A percentile compares a stretch with the other conserved stretches of the same genome.
phyloP scores from a whole-genome alignment of 2,797 vertebrate species.

The Cetoscarus ocellatus region DNA sequence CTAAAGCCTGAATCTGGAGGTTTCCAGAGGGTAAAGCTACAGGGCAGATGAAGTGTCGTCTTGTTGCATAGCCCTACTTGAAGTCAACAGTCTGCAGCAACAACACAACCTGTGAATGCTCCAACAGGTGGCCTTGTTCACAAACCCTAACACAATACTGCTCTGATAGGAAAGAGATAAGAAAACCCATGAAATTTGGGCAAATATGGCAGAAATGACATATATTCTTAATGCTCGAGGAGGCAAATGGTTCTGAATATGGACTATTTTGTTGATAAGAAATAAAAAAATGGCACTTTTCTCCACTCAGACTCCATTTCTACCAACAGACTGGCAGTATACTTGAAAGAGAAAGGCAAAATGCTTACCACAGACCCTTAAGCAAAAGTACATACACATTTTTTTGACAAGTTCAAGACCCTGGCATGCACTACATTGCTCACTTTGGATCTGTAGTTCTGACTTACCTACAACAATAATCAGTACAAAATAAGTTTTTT shows the following conservation, averaged over 20 bases:
- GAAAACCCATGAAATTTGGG: conserved; percentile 41
- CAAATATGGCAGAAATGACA: conserved; percentile 53
- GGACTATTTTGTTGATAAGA: conserved; percentile 27
- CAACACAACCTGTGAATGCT: conserved; percentile 64
- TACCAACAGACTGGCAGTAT: conserved; percentile 69
- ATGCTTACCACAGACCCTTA: conserved; percentile 71
- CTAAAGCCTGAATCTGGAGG: conserved; percentile 85
- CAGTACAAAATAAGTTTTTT: conserved; percentile 57
- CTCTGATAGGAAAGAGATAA: conserved; percentile 43
- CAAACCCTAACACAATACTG: conserved; percentile 46
- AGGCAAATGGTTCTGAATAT: conserved; percentile 42
- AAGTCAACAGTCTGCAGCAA: conserved; percentile 80
- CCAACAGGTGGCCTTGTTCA: conserved; percentile 39
- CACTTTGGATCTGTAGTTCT: conserved; percentile 70
- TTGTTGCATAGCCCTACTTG: conserved; percentile 93
- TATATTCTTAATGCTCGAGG: conserved; percentile 32
- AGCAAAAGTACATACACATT: conserved; percentile 73
- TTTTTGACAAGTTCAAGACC: conserved; percentile 69
- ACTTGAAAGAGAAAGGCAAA: conserved; percentile 80
- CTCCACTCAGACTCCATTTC: conserved; percentile 45
- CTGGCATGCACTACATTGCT: conserved; percentile 76
- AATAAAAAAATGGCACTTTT: conserved; percentile 72
- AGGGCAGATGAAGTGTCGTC: conserved; percentile 85
- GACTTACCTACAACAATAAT: conserved; percentile 64
- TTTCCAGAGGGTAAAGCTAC: conserved; percentile 86